Percentiles rank a stretch among this genome's conserved stretches.
phyloP scores from a whole-genome alignment of 2,888 invertebrate species.

The Lochmaea crataegi region DNA sequence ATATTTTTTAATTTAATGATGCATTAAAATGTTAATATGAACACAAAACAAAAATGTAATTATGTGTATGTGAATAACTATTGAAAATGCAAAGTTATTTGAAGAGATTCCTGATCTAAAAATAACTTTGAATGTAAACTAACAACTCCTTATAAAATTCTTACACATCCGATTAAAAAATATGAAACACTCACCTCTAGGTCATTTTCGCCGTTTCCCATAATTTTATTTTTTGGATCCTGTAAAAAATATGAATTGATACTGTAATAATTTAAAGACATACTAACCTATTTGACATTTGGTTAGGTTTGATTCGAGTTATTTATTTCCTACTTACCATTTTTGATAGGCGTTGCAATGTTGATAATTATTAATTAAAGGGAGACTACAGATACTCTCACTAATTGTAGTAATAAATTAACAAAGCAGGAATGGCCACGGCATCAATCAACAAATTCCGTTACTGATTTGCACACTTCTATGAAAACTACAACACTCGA shows the following conservation, averaged over 20 bases:
- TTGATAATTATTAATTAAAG: constrained; percentile 33
- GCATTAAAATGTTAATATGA: constrained; percentile 3
- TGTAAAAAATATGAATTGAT: constrained; percentile 64
- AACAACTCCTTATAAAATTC: constrained; percentile 13
- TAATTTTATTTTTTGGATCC: constrained; percentile 72
- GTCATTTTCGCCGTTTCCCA: constrained; percentile 70
- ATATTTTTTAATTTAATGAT: background rate
- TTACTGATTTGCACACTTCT: constrained; percentile 33
- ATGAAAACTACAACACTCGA: constrained; percentile 18
- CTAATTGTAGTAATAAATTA: constrained; percentile 54
- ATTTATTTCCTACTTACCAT: constrained; percentile 46
- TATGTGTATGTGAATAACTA: constrained; percentile 35
- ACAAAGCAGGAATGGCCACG: constrained; percentile 64
- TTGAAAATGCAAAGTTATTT: constrained; percentile 36
- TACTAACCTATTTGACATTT: constrained; percentile 50
- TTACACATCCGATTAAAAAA: constrained; percentile 37
- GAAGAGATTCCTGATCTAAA: constrained; percentile 50
- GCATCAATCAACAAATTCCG: constrained; percentile 56
- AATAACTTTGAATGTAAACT: constrained; percentile 48
- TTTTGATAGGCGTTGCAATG: constrained; percentile 31
- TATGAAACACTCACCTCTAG: constrained; percentile 67
- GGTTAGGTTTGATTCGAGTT: constrained; percentile 4
- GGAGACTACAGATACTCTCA: constrained; percentile 42
- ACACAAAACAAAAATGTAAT: background rate
- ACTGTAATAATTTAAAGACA: constrained; percentile 41